phyloP scores from a whole-genome alignment of 2,113 vertebrate genomes.

The Microtus ochrogaster region DNA sequence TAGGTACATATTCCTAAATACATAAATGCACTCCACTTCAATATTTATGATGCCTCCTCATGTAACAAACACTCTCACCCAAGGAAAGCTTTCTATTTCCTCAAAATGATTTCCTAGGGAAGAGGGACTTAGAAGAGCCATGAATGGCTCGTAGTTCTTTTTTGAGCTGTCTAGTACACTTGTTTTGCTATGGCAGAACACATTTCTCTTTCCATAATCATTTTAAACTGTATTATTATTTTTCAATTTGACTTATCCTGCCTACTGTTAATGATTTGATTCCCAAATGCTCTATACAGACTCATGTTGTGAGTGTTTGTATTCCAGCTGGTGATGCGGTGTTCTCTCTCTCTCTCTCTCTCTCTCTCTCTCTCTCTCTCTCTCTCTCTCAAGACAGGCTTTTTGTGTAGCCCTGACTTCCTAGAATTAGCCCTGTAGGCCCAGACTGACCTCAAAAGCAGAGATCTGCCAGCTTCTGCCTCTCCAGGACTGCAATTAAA shows the following conservation, averaged over 20 bases:
- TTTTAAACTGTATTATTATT: conserved; percentile 20
- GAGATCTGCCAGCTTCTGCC: not conserved
- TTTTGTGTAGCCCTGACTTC: not conserved
- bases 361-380: too few relatives aligned
- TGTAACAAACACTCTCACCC: conserved; percentile 17
- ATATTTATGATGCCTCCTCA: not conserved
- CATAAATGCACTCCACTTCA: not conserved
- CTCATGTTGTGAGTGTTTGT: not conserved
- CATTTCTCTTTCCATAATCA: conserved; percentile 40
- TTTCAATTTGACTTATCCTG: not conserved
- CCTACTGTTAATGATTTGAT: not conserved
- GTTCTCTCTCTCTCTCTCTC: too few relatives aligned
- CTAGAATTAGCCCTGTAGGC: not conserved
- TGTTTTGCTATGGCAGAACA: not conserved
- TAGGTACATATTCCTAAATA: not conserved
- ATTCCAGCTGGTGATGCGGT: not conserved
- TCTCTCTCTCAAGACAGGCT: not conserved
- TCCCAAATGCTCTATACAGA: not conserved
- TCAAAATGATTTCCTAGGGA: not conserved
- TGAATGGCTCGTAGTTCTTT: not conserved
- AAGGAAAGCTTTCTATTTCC: not conserved
- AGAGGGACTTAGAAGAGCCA: not conserved
- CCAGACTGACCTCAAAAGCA: not conserved
- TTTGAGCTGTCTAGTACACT: not conserved
- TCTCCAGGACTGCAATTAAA: not conserved